These are phyloP conservation scores for Colletes gigas DNA, from an alignment of 1,140 invertebrate species.

Conservation along the genomic window DNA sequence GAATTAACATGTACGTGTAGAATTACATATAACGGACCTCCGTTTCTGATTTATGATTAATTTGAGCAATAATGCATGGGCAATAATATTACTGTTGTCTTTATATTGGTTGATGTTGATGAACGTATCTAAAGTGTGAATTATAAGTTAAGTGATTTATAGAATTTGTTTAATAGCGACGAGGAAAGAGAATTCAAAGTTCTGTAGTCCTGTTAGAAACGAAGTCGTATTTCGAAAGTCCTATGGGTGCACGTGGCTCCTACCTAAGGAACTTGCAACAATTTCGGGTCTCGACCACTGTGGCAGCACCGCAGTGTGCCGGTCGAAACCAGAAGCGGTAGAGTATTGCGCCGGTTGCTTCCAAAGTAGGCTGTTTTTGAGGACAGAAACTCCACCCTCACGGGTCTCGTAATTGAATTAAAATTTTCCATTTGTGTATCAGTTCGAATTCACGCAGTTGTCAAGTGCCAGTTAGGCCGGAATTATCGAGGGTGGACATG, in stretches of 20 bases:
- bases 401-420: neutral
- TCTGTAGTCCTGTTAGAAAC: neutral
- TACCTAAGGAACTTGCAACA: conserved; percentile 26
- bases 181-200: neutral
- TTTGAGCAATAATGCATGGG: neutral
- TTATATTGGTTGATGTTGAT: neutral
- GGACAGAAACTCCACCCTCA: conserved; percentile 36
- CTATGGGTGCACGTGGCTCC: conserved; percentile 41
- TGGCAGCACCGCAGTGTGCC: conserved; percentile 59
- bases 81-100: neutral
- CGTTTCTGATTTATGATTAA: no score
- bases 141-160: neutral
- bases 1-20: neutral
- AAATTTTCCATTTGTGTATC: neutral
- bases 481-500: neutral
- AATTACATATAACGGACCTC: neutral
- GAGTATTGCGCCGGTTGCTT: conserved; percentile 48
- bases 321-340: conserved; percentile 63
- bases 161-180: neutral
- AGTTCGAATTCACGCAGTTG: neutral
- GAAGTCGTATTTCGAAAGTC: conserved; percentile 11
- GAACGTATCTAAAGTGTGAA: neutral
- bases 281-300: conserved; percentile 65
- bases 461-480: neutral
- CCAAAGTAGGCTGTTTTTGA: conserved; percentile 35